These are phyloP conservation scores for Trilocha varians DNA, from an alignment of 2,888 invertebrate species.

Conservation along the genomic window DNA sequence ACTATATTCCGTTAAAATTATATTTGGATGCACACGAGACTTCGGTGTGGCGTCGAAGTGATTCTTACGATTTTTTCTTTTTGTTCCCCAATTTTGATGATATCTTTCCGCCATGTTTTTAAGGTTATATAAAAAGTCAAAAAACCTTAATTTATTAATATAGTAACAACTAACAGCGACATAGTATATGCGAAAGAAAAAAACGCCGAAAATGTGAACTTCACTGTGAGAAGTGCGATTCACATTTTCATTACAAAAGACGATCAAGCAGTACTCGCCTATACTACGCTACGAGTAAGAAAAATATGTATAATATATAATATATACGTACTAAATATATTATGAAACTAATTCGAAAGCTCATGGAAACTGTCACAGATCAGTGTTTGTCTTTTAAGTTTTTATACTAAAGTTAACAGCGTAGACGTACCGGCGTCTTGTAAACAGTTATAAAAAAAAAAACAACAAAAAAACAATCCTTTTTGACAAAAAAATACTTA, in stretches of 20 bases:
- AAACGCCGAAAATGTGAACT: slow-evolving; percentile 21
- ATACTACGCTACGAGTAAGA: slow-evolving; percentile 61
- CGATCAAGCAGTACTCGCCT: slow-evolving; percentile 10
- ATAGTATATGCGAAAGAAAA: slow-evolving; percentile 27
- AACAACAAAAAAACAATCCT: slow-evolving; percentile 21
- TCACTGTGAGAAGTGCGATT: not conserved
- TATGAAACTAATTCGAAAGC: slow-evolving; percentile 63
- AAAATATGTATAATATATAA: slow-evolving; percentile 53
- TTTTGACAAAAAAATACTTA: slow-evolving; percentile 21
- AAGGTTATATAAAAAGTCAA: slow-evolving; percentile 17
- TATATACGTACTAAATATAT: slow-evolving; percentile 22
- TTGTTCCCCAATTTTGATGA: not conserved
- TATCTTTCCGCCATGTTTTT: too few species aligned
- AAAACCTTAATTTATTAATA: slow-evolving; percentile 19
- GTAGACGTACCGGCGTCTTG: slow-evolving; percentile 1
- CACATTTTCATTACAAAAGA: slow-evolving; percentile 1
- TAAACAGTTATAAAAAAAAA: slow-evolving; percentile 20
- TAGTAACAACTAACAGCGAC: slow-evolving; percentile 12
- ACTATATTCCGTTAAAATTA: not conserved
- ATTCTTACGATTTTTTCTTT: not conserved
- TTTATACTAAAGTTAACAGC: slow-evolving; percentile 29
- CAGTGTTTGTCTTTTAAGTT: slow-evolving; percentile 68
- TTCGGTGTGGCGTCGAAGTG: not conserved
- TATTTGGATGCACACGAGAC: not conserved
- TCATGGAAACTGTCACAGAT: slow-evolving; percentile 61